These are phyloP conservation scores for Caenorhabditis macrosperma DNA, from an alignment of 2,888 invertebrate species.

Conservation along the genomic window DNA sequence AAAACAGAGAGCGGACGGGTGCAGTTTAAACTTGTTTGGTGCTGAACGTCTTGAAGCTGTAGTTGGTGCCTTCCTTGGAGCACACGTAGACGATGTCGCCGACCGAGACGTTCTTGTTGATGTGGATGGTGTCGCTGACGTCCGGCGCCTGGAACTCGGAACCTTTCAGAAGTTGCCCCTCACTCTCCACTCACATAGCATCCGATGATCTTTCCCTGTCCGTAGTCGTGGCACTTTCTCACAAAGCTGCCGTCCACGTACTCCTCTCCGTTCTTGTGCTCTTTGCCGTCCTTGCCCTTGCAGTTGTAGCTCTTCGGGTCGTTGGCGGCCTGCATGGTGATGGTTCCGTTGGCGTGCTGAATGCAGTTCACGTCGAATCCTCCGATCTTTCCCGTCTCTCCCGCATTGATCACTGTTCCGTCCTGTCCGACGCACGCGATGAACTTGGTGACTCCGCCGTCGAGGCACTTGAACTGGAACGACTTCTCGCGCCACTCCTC, in stretches of 20 bases:
- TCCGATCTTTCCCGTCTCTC: slow-evolving; percentile 51
- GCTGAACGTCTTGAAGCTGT: slow-evolving; percentile 51
- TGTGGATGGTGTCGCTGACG: slow-evolving; percentile 33
- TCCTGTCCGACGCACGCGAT: slow-evolving; percentile 58
- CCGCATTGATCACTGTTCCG: slow-evolving; percentile 34
- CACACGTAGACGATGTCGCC: slow-evolving; percentile 48
- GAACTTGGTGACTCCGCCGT: slow-evolving; percentile 64
- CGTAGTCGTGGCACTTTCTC: slow-evolving; percentile 40
- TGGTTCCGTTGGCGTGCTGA: slow-evolving; percentile 68
- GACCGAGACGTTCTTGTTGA: slow-evolving; percentile 47
- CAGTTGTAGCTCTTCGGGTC: slow-evolving; percentile 53
- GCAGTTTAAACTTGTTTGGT: slow-evolving; percentile 19
- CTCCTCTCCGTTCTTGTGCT: slow-evolving; percentile 53
- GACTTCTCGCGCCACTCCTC: slow-evolving; percentile 69
- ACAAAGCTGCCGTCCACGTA: slow-evolving; percentile 52
- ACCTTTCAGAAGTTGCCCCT: too few relatives aligned
- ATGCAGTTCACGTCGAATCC: slow-evolving; percentile 67
- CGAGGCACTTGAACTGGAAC: slow-evolving; percentile 70
- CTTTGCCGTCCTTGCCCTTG: slow-evolving; percentile 42
- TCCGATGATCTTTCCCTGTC: slow-evolving; percentile 48
- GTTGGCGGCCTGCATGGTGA: slow-evolving; percentile 62
- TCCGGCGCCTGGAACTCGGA: slow-evolving; percentile 39
- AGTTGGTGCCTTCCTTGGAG: slow-evolving; percentile 43
- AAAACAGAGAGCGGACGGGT: not conserved
- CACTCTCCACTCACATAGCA: slow-evolving; percentile 27